Percentiles rank a stretch among this genome's conserved stretches.
phyloP scores from a whole-genome alignment of 2,113 vertebrate genomes.

The Stictonetta naevosa region DNA sequence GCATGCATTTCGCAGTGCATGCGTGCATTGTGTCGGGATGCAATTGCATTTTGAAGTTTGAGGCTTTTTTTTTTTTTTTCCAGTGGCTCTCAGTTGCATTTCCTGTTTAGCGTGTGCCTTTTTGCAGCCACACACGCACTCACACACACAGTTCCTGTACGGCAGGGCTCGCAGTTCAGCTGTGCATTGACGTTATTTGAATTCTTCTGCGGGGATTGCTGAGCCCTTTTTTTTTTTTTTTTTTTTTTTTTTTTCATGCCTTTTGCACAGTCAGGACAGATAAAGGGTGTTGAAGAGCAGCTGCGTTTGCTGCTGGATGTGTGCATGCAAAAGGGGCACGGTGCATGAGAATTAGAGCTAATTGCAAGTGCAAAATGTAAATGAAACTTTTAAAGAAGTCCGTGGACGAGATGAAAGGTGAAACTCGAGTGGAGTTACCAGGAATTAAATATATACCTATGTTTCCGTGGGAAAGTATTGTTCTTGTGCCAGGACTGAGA shows the following conservation, averaged over 20 bases:
- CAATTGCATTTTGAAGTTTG: conserved; percentile 88
- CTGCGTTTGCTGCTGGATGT: conserved; percentile 50
- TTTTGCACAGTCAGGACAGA: conserved; percentile 75
- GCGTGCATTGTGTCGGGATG: conserved; percentile 77
- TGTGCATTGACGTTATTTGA: conserved; percentile 81
- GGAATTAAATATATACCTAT: conserved; percentile 76
- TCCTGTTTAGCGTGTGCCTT: conserved; percentile 90
- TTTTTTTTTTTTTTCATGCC: conserved; percentile 44
- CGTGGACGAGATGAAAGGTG: conserved; percentile 69
- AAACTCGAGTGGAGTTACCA: conserved; percentile 72
- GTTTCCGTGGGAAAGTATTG: conserved; percentile 75
- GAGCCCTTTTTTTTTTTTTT: conserved; percentile 56
- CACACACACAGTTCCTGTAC: conserved; percentile 87
- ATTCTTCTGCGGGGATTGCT: conserved; percentile 78
- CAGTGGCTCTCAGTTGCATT: conserved; percentile 89
- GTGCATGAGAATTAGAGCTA: conserved; percentile 29
- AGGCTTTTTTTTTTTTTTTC: conserved; percentile 53
- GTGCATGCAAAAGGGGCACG: conserved; percentile 34
- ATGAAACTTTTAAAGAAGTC: conserved; percentile 70
- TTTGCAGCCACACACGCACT: conserved; percentile 45
- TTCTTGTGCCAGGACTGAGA: conserved; percentile 69
- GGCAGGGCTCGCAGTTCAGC: conserved; percentile 83
- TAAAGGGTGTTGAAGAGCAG: conserved; percentile 70
- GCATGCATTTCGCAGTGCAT: conserved; percentile 83
- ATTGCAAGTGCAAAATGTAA: conserved; percentile 42